A percentile compares a stretch with the other conserved stretches of the same genome.
phyloP scores from a whole-genome alignment of 2,888 invertebrate species.

The Poecilobothrus nobilitatus region DNA sequence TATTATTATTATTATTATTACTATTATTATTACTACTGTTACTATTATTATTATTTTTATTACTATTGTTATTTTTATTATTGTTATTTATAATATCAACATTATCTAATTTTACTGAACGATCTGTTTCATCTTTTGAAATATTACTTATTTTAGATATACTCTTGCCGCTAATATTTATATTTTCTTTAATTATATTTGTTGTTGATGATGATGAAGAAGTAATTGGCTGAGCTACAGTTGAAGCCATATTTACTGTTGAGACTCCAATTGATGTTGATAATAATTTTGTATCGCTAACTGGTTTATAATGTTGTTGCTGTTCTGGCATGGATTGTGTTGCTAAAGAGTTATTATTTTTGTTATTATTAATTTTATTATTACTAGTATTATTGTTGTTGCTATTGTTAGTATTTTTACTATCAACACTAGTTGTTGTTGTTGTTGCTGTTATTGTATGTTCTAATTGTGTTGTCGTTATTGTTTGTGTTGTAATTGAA shows the following conservation, averaged over 20 bases:
- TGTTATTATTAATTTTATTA: neutral
- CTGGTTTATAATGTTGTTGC: neutral
- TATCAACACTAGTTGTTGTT: neutral
- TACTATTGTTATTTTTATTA: neutral
- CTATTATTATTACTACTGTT: too few species aligned
- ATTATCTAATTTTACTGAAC: neutral
- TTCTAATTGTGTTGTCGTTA: neutral
- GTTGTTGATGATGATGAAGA: conserved; percentile 26
- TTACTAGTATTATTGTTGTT: neutral
- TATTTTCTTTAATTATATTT: conserved; percentile 14
- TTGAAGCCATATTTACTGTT: neutral
- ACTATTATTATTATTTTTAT: too few species aligned
- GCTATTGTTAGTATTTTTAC: neutral
- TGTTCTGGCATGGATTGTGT: neutral
- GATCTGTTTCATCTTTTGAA: neutral
- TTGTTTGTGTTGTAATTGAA: conserved; percentile 9
- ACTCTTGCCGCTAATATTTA: conserved; percentile 15
- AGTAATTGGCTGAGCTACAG: conserved; percentile 23
- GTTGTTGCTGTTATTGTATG: neutral
- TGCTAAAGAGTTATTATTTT: neutral
- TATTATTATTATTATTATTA: too few species aligned
- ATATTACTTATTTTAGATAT: neutral
- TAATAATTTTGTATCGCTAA: too few species aligned
- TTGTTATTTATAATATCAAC: conserved; percentile 14
- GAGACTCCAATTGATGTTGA: conserved; percentile 2